Percentiles rank a stretch among this genome's conserved stretches.
Conservation (phyloP, 2,113 vertebrate genomes). For the Orientallactaga bullata region DNA sequence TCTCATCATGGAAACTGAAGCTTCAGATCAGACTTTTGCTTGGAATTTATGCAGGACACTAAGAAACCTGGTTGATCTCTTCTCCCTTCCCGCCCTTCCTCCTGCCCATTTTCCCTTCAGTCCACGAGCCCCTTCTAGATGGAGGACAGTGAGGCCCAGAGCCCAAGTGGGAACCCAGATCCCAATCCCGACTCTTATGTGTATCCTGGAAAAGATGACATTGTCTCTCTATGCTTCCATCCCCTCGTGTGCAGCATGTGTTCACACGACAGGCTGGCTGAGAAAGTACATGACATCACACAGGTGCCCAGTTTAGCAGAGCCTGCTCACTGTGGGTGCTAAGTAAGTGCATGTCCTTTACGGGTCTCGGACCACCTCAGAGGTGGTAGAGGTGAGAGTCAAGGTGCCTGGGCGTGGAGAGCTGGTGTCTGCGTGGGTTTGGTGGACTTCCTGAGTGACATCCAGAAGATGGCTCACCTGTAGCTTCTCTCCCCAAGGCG, state of each 20-base stretch:
- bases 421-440: rapidly evolving
- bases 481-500: neutral
- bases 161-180: neutral
- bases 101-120: no score
- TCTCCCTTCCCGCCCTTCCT: no score
- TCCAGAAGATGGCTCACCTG: no score
- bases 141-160: neutral
- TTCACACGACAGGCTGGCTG: rapidly evolving
- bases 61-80: neutral
- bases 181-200: neutral
- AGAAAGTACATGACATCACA: rapidly evolving
- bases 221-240: neutral
- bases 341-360: rapidly evolving
- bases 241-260: rapidly evolving
- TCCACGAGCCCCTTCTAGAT: neutral
- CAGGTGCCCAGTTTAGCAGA: rapidly evolving
- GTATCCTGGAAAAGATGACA: neutral
- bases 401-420: neutral
- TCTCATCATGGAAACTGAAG: neutral
- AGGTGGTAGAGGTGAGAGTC: neutral
- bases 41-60: neutral
- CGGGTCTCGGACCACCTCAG: neutral
- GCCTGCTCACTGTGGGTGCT: neutral
- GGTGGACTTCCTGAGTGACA: neutral
- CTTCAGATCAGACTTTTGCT: neutral